A percentile compares a stretch with the other conserved stretches of the same genome.
These are phyloP conservation scores for Pedionomus torquatus DNA, from an alignment of 2,113 vertebrate genomes.

Conservation along the genomic window DNA sequence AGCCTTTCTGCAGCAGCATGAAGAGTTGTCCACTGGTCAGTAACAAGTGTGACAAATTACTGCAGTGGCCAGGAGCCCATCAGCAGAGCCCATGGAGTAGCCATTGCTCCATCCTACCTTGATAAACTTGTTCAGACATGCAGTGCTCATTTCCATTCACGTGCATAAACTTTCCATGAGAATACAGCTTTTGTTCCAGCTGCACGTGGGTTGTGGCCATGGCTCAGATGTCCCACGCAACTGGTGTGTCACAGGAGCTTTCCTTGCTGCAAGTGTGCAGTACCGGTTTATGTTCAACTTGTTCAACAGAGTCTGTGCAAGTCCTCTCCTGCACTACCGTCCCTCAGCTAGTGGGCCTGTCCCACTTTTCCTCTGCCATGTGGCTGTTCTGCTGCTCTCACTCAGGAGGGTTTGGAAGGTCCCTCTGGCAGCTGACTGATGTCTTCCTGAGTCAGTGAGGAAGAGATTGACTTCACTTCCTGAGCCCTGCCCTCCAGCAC, in stretches of 20 bases:
- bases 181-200: background rate
- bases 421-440: background rate
- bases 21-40: background rate
- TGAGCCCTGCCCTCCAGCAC: background rate
- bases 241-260: rapidly evolving
- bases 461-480: too few relatives aligned
- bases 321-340: background rate
- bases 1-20: background rate
- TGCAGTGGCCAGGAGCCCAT: background rate
- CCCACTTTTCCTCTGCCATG: background rate
- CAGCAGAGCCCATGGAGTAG: background rate
- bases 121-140: background rate
- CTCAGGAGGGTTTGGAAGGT: background rate
- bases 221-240: background rate
- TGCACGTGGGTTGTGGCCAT: background rate
- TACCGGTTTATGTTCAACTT: too few relatives aligned
- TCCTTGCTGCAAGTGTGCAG: background rate
- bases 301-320: background rate
- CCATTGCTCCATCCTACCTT: background rate
- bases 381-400: background rate
- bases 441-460: too few relatives aligned
- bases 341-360: background rate
- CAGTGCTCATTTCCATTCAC: background rate
- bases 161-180: background rate
- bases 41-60: background rate